Base-by-base conservation (phyloP, 2,888 invertebrate species). In the Timandra comae region DNA sequence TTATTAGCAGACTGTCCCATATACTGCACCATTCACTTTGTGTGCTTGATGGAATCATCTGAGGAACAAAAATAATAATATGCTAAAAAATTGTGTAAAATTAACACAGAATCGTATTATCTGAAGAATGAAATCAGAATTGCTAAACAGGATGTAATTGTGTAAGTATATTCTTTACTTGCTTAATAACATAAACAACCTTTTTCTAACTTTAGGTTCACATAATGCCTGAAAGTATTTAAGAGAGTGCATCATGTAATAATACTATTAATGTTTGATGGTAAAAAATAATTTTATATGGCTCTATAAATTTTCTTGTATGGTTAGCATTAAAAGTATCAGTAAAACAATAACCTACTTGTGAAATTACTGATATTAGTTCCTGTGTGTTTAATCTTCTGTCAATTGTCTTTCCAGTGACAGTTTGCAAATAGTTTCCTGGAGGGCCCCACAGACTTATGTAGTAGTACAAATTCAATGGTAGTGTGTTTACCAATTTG, bases 381-480 rank as follows among this genome's bases (percentile, higher is more conserved):
- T 63, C 59, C 28, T 64, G 57, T 10, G 51, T 49, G 27, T 59
- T 61, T 38, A 63, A 63, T 7, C 60, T 52, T 9, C 46, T 49
- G 2, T 51, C 38, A 21, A 62, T 45, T 7, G 50, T 55, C 16
- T 55, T 53, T 1, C 70, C 70, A 20, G 65, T 70, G 8, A 76
- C 56, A 21, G 67, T 48, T 59, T 77, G 75, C 12, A 77, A 56
- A 44, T 71, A 76, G 33, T 59, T 73, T 0, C 71, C 69, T 0
- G 64, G 69, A 1, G 67, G 63, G 13, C 68, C 63, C 77, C 80
- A 78, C n/a, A 86, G 51, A 11, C 49, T 43, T 43, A 67, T 71
- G 43, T 68, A 85, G 49, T 84, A 86, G 50, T 74, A 79, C 57
- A 67, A 67, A 42, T 84, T 86, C 25, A 81, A 43, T 4, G 80